These are phyloP conservation scores for Proctacanthus coquilletti DNA, from an alignment of 1,140 invertebrate genomes.

Conservation along the genomic window DNA sequence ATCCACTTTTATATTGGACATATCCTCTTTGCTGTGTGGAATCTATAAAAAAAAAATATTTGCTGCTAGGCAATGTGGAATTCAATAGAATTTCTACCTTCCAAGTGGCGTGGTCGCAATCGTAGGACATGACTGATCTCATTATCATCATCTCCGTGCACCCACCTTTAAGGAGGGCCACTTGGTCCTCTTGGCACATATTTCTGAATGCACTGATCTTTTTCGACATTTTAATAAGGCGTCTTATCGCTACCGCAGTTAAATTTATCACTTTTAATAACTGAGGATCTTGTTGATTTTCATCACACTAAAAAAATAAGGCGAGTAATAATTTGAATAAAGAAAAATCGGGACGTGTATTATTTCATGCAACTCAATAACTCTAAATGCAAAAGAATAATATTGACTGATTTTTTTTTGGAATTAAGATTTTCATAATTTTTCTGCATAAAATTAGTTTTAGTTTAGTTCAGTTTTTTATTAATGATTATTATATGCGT, in stretches of 20 bases:
- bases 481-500: too few species aligned
- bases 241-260: conserved; percentile 75
- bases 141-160: conserved; percentile 72
- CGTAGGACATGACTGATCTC: conserved; percentile 73
- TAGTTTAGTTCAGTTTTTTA: too few species aligned
- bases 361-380: too few species aligned
- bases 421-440: too few species aligned
- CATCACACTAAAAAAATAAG: conserved; percentile 32
- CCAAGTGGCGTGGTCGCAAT: conserved; percentile 70
- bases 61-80: too few species aligned
- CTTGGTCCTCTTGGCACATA: conserved; percentile 82
- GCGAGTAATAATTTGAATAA: conserved; percentile 4
- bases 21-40: conserved; percentile 53
- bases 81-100: conserved; percentile 37
- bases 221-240: conserved; percentile 84
- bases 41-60: conserved; percentile 36
- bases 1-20: conserved; percentile 62
- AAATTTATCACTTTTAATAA: conserved; percentile 75
- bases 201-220: conserved; percentile 76
- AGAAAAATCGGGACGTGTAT: too few species aligned
- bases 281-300: conserved; percentile 48
- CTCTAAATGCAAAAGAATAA: too few species aligned
- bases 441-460: too few species aligned
- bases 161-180: conserved; percentile 70
- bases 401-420: too few species aligned